Evolutionary conservation across 2,888 invertebrate genomes (phyloP), one percentile per base, ranked within the genome.

Genomic region (Spatulosminthurus flaviceps): DNA sequence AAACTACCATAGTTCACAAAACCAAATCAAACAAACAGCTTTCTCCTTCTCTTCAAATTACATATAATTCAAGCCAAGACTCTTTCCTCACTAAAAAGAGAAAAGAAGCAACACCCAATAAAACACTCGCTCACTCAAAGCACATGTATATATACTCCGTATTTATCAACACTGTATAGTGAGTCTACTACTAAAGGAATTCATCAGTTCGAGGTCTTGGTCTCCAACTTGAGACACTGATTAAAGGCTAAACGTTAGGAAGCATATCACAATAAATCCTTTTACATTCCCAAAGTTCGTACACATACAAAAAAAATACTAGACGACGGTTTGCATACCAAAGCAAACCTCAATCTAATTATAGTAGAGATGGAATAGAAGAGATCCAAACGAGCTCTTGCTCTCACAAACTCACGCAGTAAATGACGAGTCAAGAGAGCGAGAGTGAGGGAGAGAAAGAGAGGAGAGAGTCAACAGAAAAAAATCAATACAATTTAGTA

Each of bases 401-500:
- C 16, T 51, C 51, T n/a, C 51, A 51, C 51, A 19, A 51, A 51
- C 51, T 51, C 16, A 51, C 2, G 24, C 26, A 26, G 43, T 28
- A 73, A 73, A 60, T 73, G 60, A 51, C 60, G 51, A 60, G 43
- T 43, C 4, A 60, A 28, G 60, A 60, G 60, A 51, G 21, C 11
- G 22, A 43, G 71, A 41, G 34, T 24, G 34, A 51, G 43, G 60
- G 26, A 9, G 28, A 73, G 13, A 73, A 0, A 51, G 16, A n/a
- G 28, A 73, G 13, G 21, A 21, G 72, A 72, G 22, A 61, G 61
- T 74, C 61, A 74, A 61, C 28, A 74, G 26, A 29, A 61, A 60
- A n/a, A 61, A 74, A 74, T 73, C 73, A 73, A 73, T 60, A 73
- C 73, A 51, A 42, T 71, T 71, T 71, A 71, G 42, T 34, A 71